Percentiles rank a stretch among this genome's conserved stretches.
phyloP scores from a whole-genome alignment of 2,113 vertebrate species.

The Pedetes capensis region DNA sequence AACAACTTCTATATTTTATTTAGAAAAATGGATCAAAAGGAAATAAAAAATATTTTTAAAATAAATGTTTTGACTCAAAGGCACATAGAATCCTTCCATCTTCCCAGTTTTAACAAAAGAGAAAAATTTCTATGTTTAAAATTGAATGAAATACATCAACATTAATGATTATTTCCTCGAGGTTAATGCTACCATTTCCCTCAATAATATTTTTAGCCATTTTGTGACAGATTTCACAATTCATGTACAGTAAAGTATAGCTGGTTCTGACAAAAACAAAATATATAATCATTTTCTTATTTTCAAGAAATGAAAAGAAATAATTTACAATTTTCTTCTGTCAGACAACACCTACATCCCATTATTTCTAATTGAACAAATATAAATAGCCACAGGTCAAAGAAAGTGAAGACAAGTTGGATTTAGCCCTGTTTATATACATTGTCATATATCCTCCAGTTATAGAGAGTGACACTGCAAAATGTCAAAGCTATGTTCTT shows the following conservation, averaged over 20 bases:
- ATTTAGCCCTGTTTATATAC: slow-evolving; percentile 68
- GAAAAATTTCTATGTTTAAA: slow-evolving; percentile 82
- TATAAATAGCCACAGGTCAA: slow-evolving; percentile 51
- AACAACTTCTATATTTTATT: slow-evolving; percentile 81
- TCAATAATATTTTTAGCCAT: slow-evolving; percentile 81
- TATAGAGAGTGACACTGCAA: background rate
- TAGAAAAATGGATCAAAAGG: slow-evolving; percentile 81
- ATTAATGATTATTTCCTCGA: slow-evolving; percentile 85
- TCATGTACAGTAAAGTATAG: slow-evolving; percentile 66
- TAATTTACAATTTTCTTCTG: slow-evolving; percentile 76
- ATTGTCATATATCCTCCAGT: background rate
- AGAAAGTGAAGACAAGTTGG: slow-evolving; percentile 65
- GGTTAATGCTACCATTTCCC: slow-evolving; percentile 82
- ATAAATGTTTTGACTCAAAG: slow-evolving; percentile 86
- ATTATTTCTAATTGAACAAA: slow-evolving; percentile 83
- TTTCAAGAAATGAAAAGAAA: slow-evolving; percentile 78
- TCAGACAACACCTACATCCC: slow-evolving; percentile 74
- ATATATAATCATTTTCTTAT: slow-evolving; percentile 74
- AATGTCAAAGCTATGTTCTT: background rate
- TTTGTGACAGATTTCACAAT: slow-evolving; percentile 81
- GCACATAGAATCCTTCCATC: slow-evolving; percentile 77
- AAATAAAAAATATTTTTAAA: slow-evolving; percentile 76
- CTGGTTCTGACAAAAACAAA: slow-evolving; percentile 80
- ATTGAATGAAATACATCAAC: slow-evolving; percentile 85
- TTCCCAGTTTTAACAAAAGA: slow-evolving; percentile 69